Evolutionary conservation across 2,888 invertebrate species (phyloP).

Genomic region (Bugula neritina): DNA sequence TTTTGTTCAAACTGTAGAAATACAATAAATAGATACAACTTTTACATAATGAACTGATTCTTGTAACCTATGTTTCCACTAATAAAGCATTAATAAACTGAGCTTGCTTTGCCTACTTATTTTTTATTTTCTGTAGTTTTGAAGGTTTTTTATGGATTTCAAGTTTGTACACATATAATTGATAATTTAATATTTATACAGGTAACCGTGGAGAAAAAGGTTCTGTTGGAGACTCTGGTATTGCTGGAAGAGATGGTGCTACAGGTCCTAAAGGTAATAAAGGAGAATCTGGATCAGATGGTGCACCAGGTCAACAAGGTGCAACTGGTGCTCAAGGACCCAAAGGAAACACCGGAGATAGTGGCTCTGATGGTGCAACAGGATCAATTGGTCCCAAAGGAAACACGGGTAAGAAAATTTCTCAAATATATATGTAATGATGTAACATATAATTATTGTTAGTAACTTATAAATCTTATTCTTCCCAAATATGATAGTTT

Average conservation of each 20-base stretch:
- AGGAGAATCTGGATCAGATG: not conserved
- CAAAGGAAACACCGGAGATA: not conserved
- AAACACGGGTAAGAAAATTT: no score
- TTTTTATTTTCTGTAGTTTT: no score
- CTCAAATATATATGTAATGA: no score
- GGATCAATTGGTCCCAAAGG: not conserved
- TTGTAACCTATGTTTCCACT: no score
- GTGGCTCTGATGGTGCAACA: not conserved
- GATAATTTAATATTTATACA: not conserved
- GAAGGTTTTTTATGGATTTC: not conserved
- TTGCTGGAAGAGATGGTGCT: slow-evolving; percentile 18
- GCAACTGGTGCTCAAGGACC: not conserved
- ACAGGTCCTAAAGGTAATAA: not conserved
- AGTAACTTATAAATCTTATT: not conserved
- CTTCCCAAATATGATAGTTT: no score
- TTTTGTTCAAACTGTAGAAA: no score
- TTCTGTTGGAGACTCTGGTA: not conserved
- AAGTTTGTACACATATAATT: not conserved
- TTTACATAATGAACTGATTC: no score
- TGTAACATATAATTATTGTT: not conserved
- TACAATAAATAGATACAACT: no score
- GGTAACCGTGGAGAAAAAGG: slow-evolving; percentile 2
- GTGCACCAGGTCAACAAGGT: not conserved
- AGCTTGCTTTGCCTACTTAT: no score
- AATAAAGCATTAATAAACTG: no score